These are phyloP conservation scores for Girardia tigrina DNA, from an alignment of 2,888 invertebrate species.

Conservation along the genomic window DNA sequence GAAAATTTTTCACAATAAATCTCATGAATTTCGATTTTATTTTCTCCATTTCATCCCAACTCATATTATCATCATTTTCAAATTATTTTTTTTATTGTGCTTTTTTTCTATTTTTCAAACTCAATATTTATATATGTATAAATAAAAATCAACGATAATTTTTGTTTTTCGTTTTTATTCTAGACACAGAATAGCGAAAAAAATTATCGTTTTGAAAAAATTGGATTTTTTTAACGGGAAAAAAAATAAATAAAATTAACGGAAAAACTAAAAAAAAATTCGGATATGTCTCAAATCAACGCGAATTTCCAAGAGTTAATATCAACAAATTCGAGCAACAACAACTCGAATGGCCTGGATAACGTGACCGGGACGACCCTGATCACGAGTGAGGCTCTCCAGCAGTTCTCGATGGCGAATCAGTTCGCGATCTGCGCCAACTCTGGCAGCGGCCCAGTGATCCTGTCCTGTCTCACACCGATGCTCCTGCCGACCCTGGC, in stretches of 20 bases:
- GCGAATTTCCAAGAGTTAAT: background rate
- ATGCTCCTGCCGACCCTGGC: slow-evolving; percentile 1
- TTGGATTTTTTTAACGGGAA: no score
- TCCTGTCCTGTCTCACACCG: background rate
- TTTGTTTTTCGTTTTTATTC: background rate
- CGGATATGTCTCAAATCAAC: slow-evolving; percentile 7
- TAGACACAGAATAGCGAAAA: background rate
- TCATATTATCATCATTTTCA: background rate
- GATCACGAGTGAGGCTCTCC: background rate
- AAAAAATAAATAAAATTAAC: no score
- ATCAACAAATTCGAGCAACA: background rate
- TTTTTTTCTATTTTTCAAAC: background rate
- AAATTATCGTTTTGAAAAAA: no score
- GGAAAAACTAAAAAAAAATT: no score
- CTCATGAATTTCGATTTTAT: no score
- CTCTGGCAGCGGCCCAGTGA: background rate
- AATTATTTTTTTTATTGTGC: background rate
- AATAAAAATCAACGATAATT: no score
- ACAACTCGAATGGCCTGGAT: background rate
- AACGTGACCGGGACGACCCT: background rate
- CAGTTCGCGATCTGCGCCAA: background rate
- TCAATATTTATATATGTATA: background rate
- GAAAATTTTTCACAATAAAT: no score
- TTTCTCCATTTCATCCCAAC: no score
- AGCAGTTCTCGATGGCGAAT: slow-evolving; percentile 3